phyloP scores from a whole-genome alignment of 2,797 vertebrate species.

The Setipinna tenuifilis region DNA sequence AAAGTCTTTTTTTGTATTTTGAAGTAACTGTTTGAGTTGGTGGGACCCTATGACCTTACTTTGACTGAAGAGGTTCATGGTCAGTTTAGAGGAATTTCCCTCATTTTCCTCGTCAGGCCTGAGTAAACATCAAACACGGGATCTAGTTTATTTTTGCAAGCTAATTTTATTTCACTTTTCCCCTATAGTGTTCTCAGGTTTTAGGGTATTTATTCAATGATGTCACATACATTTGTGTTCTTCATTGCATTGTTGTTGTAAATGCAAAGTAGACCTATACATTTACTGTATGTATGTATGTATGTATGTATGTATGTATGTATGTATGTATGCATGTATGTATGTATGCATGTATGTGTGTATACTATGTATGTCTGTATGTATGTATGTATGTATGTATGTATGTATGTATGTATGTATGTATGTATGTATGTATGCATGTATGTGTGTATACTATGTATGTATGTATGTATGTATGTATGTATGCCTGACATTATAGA shows the following conservation, averaged over 20 bases:
- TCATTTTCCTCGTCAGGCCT: background rate
- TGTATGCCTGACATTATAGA: too few species aligned
- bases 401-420: too few species aligned
- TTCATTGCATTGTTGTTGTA: too few species aligned
- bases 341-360: slow-evolving; percentile 22
- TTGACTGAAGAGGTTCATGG: slow-evolving; percentile 5
- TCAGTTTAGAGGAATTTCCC: background rate
- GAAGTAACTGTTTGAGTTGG: slow-evolving; percentile 37
- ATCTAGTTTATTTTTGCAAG: background rate
- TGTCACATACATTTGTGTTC: background rate
- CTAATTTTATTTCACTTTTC: background rate
- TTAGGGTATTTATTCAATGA: background rate
- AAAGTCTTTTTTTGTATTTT: background rate
- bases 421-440: too few species aligned
- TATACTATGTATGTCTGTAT: background rate
- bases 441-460: too few species aligned
- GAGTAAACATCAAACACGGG: background rate
- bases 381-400: slow-evolving; percentile 22
- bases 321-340: too few species aligned
- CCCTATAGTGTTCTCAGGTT: background rate
- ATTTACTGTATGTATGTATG: too few species aligned
- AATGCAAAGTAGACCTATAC: too few species aligned
- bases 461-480: slow-evolving; percentile 22
- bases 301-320: too few species aligned
- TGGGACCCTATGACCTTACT: slow-evolving; percentile 24